Conservation (phyloP, 2,888 invertebrate genomes). For the Arge pagana region DNA sequence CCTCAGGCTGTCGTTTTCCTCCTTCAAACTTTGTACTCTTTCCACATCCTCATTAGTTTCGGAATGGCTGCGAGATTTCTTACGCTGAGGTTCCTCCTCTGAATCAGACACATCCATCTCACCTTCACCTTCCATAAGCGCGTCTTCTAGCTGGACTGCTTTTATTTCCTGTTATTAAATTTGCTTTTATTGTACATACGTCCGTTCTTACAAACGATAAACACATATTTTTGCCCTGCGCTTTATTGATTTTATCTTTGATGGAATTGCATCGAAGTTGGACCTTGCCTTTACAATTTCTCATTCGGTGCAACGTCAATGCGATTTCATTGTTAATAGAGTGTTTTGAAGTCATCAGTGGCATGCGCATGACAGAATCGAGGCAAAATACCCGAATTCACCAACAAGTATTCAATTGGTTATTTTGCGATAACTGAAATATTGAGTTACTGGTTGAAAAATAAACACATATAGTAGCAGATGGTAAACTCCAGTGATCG, state of each 20-base stretch:
- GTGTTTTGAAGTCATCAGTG: too few species aligned
- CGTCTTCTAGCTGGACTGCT: slow-evolving; percentile 69
- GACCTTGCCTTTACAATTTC: too few species aligned
- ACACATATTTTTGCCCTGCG: slow-evolving; percentile 5
- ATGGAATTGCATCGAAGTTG: too few species aligned
- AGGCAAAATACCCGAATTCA: slow-evolving; percentile 3
- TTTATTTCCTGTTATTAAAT: slow-evolving; percentile 66
- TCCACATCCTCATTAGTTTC: slow-evolving; percentile 47
- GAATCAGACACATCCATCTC: slow-evolving; percentile 88
- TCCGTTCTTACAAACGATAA: not conserved
- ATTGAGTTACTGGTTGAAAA: too few species aligned
- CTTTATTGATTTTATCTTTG: too few species aligned
- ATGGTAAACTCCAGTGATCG: too few species aligned
- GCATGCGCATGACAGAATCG: slow-evolving; percentile 12
- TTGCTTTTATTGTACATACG: slow-evolving; percentile 7
- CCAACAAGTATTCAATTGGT: too few species aligned
- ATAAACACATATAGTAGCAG: too few species aligned
- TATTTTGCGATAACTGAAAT: too few species aligned
- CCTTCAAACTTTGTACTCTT: slow-evolving; percentile 61
- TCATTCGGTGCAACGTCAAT: too few species aligned
- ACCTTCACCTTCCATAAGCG: slow-evolving; percentile 72
- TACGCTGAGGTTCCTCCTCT: slow-evolving; percentile 63
- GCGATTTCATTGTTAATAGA: too few species aligned
- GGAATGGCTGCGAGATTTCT: slow-evolving; percentile 44
- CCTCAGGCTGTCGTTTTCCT: slow-evolving; percentile 87